phyloP scores from a whole-genome alignment of 1,140 invertebrate species.

The Hylyphantes graminicola region DNA sequence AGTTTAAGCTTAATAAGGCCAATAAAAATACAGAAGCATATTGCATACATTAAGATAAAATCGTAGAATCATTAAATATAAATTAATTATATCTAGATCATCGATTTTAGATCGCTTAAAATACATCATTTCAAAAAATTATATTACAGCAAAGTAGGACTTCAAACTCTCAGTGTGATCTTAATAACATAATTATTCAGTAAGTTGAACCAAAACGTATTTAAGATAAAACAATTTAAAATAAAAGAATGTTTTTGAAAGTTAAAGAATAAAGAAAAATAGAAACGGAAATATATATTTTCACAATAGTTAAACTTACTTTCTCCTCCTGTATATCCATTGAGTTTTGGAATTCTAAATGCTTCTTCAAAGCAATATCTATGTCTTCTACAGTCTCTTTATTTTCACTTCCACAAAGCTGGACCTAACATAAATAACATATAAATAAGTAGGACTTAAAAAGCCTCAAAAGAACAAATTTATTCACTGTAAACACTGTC shows the following conservation, averaged over 20 bases:
- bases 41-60: too few species aligned
- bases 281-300: not conserved
- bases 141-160: too few species aligned
- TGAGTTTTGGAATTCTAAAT: constrained; percentile 89
- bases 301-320: constrained; percentile 62
- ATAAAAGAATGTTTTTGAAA: not conserved
- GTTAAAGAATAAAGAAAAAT: not conserved
- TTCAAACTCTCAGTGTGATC: too few species aligned
- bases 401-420: constrained; percentile 68
- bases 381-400: constrained; percentile 82
- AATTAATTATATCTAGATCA: too few species aligned
- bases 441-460: too few species aligned
- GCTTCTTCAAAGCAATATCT: constrained; percentile 84
- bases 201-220: not conserved
- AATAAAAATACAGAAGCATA: too few species aligned
- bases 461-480: too few species aligned
- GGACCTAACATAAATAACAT: constrained; percentile 62
- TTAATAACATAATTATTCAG: not conserved
- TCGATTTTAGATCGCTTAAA: too few species aligned
- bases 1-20: too few species aligned
- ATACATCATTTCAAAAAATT: too few species aligned
- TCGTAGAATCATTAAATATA: too few species aligned
- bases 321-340: constrained; percentile 88
- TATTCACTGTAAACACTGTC: too few species aligned
- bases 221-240: not conserved